Evolutionary conservation across 2,113 vertebrate species (phyloP).

Genomic region (Aptenodytes forsteri): DNA sequence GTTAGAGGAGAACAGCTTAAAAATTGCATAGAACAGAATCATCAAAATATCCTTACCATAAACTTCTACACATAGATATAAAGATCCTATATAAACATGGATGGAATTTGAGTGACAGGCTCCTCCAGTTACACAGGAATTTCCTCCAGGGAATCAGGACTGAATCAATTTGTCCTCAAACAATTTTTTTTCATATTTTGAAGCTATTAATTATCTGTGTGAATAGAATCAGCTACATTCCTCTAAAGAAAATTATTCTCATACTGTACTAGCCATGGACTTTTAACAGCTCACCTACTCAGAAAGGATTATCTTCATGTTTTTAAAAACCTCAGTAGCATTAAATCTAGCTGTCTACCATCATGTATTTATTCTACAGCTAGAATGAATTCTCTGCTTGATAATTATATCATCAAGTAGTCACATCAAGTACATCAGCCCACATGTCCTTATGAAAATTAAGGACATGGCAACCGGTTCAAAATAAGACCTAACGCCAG

Average conservation of each 20-base stretch:
- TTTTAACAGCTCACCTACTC: neutral
- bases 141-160: neutral
- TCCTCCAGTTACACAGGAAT: neutral
- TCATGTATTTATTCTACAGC: neutral
- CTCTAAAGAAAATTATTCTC: neutral
- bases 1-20: neutral
- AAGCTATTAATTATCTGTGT: neutral
- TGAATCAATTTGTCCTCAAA: neutral
- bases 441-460: neutral
- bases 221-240: neutral
- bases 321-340: neutral
- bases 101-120: neutral
- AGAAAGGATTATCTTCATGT: neutral
- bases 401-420: slow-evolving; percentile 23
- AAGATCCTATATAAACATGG: neutral
- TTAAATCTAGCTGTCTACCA: neutral
- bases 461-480: neutral
- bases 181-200: neutral
- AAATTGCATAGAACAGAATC: neutral
- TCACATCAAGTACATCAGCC: neutral
- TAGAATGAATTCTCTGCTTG: neutral
- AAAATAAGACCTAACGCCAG: neutral
- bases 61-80: neutral
- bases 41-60: neutral
- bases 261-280: neutral